Base-by-base conservation (phyloP, 2,113 vertebrate genomes). In the Perognathus longimembris region DNA sequence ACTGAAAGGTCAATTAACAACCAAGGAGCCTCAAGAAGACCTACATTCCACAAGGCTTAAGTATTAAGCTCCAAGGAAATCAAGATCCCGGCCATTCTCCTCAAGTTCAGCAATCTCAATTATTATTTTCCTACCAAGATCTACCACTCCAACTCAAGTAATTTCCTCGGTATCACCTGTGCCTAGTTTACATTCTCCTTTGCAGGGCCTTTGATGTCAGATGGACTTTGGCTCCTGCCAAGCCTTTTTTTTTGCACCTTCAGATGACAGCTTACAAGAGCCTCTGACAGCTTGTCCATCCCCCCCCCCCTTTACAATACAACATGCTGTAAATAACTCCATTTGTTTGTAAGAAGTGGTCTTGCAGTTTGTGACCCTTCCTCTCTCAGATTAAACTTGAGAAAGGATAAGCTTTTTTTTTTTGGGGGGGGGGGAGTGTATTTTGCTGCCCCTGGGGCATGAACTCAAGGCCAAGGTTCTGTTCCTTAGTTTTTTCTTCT, bases 21-120 rank as follows among this genome's bases (percentile, higher is more conserved):
- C 96, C 93, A 91, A 97, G 92, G 94, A 96, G 92, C 76, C 94
- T 88, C 54, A 77, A 91, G 85, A 97, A 97, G 97, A 96, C 91
- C 77, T 59, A 24, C 69, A 71, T 94, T 81, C 85, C 73, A 45
- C 50, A 73, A 63, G 79, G 93, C 90, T 92, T 76, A 57, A 32
- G 70, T 50, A 34, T 45, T 89, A 88, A 95, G 90, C 92, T 70
- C 77, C 54, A 30, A 88, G 86, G 74, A 94, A 88, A 94, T 91
- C 45, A 61, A 91, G 70, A 50, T 88, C 79, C 63, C 38, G 66
- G 63, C 80, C 1, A 0, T 30, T 70, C 63, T 79, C 42, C 69
- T 7, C 11, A 40, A 28, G 73, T 42, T 42, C 75, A 67, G 71
- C 79, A 73, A 90, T 63, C 67, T 85, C 85, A 14, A 83, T 86